phyloP scores from a whole-genome alignment of 2,888 invertebrate species.

The Hydropsyche betteni region DNA sequence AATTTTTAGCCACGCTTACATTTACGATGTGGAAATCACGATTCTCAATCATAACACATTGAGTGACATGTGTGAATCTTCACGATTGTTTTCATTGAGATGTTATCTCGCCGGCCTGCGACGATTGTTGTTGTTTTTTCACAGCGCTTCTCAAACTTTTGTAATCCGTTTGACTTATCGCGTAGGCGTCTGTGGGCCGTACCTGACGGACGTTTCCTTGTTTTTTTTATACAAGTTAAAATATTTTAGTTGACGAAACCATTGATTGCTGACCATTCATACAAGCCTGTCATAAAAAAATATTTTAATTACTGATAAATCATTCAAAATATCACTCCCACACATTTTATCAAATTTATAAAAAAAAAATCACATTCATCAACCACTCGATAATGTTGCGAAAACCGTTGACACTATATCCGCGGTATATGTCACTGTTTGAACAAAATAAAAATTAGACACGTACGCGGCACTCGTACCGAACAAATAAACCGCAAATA shows the following conservation, averaged over 20 bases:
- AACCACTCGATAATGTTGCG: no score
- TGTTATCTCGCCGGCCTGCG: slow-evolving; percentile 17
- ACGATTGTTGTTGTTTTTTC: slow-evolving; percentile 7
- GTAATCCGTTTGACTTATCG: no score
- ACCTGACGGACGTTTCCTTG: background rate
- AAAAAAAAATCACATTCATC: no score
- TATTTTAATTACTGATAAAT: background rate
- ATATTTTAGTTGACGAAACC: background rate
- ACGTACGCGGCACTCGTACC: no score
- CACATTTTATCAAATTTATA: background rate
- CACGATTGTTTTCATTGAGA: slow-evolving; percentile 28
- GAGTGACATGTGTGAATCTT: slow-evolving; percentile 15
- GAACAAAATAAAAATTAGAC: no score
- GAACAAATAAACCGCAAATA: no score
- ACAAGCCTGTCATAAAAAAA: background rate
- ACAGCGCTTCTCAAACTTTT: background rate
- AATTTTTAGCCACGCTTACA: no score
- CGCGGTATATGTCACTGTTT: no score
- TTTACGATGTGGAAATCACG: slow-evolving; percentile 9
- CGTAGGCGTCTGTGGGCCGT: no score
- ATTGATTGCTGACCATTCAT: background rate
- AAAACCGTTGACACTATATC: no score
- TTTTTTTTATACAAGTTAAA: background rate
- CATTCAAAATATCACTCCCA: background rate
- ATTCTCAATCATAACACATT: slow-evolving; percentile 12